phyloP scores from a whole-genome alignment of 2,797 vertebrate genomes.

The Chanos chanos region DNA sequence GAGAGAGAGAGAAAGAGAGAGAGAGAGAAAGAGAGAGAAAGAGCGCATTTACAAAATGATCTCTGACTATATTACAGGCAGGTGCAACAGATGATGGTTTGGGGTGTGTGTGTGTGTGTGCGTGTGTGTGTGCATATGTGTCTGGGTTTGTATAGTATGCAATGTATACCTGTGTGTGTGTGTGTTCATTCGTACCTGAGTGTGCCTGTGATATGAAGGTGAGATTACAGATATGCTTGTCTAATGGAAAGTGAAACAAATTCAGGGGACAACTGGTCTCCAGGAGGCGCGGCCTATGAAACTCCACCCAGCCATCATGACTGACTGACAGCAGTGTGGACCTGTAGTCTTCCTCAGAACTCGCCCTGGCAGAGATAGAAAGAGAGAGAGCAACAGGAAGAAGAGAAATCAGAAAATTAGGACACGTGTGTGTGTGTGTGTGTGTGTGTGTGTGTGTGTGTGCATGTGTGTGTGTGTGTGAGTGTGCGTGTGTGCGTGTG shows the following conservation, averaged over 20 bases:
- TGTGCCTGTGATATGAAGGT: slow-evolving; percentile 28
- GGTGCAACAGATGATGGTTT: no score
- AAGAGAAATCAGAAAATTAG: not conserved
- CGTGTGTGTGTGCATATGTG: not conserved
- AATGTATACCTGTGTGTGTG: not conserved
- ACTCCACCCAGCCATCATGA: slow-evolving; percentile 28
- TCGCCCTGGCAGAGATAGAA: slow-evolving; percentile 5
- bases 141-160: not conserved
- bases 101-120: not conserved
- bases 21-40: not conserved
- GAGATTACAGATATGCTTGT: slow-evolving; percentile 37
- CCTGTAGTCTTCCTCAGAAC: not conserved
- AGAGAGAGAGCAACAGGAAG: not conserved
- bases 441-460: not conserved
- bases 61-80: no score
- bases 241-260: slow-evolving; percentile 34
- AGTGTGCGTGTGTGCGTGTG: not conserved
- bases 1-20: not conserved
- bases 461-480: not conserved
- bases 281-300: slow-evolving; percentile 18
- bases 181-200: slow-evolving; percentile 2
- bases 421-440: not conserved
- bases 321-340: slow-evolving; percentile 14
- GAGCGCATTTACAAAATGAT: no score
- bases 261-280: slow-evolving; percentile 33